These are phyloP conservation scores for Mythimna impura DNA, from an alignment of 2,888 invertebrate genomes.

Conservation along the genomic window DNA sequence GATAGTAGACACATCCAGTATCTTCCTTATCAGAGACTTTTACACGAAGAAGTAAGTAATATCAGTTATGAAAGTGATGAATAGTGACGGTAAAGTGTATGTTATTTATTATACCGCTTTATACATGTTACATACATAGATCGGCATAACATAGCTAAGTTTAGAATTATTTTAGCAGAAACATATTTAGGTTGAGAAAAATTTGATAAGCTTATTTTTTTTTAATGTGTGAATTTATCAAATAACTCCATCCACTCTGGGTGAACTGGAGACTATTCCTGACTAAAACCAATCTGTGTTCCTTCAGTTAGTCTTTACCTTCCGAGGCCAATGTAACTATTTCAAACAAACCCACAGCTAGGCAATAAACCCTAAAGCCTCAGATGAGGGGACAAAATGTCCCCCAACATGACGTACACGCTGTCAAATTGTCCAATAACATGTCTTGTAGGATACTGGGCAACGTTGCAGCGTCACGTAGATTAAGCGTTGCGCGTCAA, in stretches of 20 bases:
- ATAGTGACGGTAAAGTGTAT: slow-evolving; percentile 39
- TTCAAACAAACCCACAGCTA: neutral
- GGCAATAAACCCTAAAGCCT: slow-evolving; percentile 3
- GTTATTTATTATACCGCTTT: slow-evolving; percentile 52
- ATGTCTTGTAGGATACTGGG: no score
- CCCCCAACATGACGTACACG: no score
- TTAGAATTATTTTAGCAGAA: slow-evolving; percentile 22
- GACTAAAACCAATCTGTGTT: no score
- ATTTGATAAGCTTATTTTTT: neutral
- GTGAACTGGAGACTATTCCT: no score
- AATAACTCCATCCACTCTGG: neutral
- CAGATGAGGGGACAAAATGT: no score
- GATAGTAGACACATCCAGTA: slow-evolving; percentile 66
- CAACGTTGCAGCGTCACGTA: no score
- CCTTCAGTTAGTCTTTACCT: no score
- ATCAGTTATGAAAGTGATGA: slow-evolving; percentile 47
- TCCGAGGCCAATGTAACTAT: no score
- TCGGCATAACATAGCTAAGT: slow-evolving; percentile 26
- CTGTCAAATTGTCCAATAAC: no score
- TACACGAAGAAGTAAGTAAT: slow-evolving; percentile 49
- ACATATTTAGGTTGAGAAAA: slow-evolving; percentile 41
- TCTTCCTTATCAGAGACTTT: slow-evolving; percentile 63
- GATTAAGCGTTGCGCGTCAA: no score
- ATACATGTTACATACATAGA: slow-evolving; percentile 48
- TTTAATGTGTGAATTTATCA: neutral